Evolutionary conservation across 1,140 invertebrate species (phyloP).

Genomic region (Hormaphis cornu): DNA sequence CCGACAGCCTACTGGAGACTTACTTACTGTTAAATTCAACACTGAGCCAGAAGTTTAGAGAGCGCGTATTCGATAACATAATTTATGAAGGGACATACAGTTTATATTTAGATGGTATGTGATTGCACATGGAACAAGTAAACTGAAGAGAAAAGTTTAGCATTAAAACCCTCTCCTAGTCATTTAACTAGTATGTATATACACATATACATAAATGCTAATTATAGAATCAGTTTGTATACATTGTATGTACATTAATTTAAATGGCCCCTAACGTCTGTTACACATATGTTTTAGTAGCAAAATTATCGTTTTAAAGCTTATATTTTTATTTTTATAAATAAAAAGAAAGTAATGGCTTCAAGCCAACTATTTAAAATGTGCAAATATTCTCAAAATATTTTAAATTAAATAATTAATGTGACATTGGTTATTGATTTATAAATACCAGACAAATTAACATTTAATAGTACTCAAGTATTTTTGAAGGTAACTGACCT

Average conservation of each 20-base stretch:
- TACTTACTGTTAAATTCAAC: background rate
- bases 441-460: background rate
- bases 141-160: background rate
- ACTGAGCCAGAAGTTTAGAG: constrained; percentile 23
- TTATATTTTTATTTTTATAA: constrained; percentile 16
- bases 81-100: constrained; percentile 14
- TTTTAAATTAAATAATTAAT: constrained; percentile 17
- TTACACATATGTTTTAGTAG: constrained; percentile 3
- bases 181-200: background rate
- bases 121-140: constrained; percentile 17
- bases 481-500: constrained; percentile 14
- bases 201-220: constrained; percentile 26
- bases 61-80: constrained; percentile 13
- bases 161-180: constrained; percentile 16
- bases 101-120: constrained; percentile 26
- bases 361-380: background rate
- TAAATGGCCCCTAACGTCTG: constrained; percentile 2
- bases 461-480: background rate
- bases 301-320: background rate
- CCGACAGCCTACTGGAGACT: constrained; percentile 12
- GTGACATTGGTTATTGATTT: constrained; percentile 20
- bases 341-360: background rate
- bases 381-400: background rate
- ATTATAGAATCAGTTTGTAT: constrained; percentile 22
- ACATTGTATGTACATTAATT: constrained; percentile 2